Evolutionary conservation across 2,888 invertebrate genomes (phyloP).

Genomic region (Melanargia galathea): DNA sequence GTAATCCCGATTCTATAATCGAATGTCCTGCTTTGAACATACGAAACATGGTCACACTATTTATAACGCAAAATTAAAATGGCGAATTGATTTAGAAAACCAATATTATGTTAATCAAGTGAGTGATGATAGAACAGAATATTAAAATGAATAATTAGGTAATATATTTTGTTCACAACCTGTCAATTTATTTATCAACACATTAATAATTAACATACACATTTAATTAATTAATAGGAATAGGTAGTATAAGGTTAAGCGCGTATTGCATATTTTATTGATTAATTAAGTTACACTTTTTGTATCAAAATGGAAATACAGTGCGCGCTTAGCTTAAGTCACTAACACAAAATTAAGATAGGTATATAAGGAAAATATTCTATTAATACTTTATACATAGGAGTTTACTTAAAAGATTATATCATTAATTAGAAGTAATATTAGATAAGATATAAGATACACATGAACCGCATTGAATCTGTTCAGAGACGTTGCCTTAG

Average conservation of each 20-base stretch:
- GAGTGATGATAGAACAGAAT: background rate
- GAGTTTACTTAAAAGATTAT: too few relatives aligned
- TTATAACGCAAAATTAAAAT: background rate
- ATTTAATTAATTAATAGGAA: background rate
- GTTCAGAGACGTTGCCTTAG: too few relatives aligned
- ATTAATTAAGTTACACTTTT: background rate
- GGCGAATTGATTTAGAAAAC: background rate
- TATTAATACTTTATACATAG: slow-evolving; percentile 1
- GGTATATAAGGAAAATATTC: background rate
- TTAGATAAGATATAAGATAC: too few relatives aligned
- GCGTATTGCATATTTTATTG: slow-evolving; percentile 4
- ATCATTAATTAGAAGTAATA: too few relatives aligned
- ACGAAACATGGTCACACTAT: background rate
- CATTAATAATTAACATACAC: slow-evolving; percentile 1
- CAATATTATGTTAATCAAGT: background rate
- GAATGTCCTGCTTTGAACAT: background rate
- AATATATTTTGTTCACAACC: slow-evolving; percentile 17
- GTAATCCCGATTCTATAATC: background rate
- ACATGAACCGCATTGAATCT: too few relatives aligned
- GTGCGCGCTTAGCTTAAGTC: background rate
- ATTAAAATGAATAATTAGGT: slow-evolving; percentile 13
- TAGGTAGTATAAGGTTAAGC: background rate
- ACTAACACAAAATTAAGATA: background rate
- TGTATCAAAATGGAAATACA: background rate
- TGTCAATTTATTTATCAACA: slow-evolving; percentile 10